These are phyloP conservation scores for Acromyrmex heyeri DNA, from an alignment of 1,140 invertebrate species.

Conservation along the genomic window DNA sequence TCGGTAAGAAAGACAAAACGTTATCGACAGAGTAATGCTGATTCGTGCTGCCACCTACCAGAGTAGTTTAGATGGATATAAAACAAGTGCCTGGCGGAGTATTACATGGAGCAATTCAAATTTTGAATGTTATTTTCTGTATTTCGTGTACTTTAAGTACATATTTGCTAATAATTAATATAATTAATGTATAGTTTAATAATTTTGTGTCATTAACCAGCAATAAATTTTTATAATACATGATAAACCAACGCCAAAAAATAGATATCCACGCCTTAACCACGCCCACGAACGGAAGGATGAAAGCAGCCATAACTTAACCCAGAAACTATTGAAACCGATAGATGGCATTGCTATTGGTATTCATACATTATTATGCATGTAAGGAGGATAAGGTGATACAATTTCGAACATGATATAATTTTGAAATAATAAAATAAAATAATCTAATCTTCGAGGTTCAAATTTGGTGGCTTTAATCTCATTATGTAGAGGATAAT, in stretches of 20 bases:
- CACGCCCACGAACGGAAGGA: constrained; percentile 77
- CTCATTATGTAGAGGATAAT: no score
- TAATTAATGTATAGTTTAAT: background rate
- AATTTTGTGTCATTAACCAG: background rate
- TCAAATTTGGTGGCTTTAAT: no score
- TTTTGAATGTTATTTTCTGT: background rate
- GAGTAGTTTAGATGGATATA: constrained; percentile 61
- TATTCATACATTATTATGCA: background rate
- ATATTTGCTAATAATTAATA: background rate
- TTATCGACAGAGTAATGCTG: constrained; percentile 73
- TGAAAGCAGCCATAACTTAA: constrained; percentile 86
- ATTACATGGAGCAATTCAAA: constrained; percentile 63
- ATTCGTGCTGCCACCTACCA: constrained; percentile 81
- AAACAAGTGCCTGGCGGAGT: constrained; percentile 72
- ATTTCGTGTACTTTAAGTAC: background rate
- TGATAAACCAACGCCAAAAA: constrained; percentile 50
- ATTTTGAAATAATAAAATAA: no score
- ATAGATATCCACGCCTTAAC: constrained; percentile 72
- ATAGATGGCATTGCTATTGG: constrained; percentile 82
- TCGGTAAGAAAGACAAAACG: constrained; percentile 83
- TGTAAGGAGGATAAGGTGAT: background rate
- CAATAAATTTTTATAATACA: background rate
- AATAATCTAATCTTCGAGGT: no score
- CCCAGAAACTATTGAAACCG: constrained; percentile 79
- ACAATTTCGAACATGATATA: no score